These are phyloP conservation scores for Tiphia femorata DNA, from an alignment of 2,888 invertebrate species.

Conservation along the genomic window DNA sequence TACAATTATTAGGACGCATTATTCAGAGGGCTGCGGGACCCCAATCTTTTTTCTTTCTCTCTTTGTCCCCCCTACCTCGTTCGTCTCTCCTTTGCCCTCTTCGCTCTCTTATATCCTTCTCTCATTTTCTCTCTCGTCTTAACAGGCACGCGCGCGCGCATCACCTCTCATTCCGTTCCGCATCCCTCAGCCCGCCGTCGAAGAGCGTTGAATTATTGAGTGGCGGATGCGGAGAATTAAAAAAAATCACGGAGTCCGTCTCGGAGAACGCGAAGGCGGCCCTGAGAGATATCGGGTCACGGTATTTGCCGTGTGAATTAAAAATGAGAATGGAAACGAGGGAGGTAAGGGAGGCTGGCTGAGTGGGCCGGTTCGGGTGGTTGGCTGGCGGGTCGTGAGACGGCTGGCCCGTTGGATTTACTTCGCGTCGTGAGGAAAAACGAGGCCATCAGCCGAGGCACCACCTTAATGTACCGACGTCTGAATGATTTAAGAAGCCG, in stretches of 20 bases:
- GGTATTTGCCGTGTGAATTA: slow-evolving; percentile 66
- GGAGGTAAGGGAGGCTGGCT: too few relatives aligned
- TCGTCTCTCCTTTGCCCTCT: slow-evolving; percentile 3
- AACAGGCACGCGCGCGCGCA: too few relatives aligned
- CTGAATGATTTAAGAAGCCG: slow-evolving; percentile 55
- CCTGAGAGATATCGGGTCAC: slow-evolving; percentile 40
- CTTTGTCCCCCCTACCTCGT: slow-evolving; percentile 8
- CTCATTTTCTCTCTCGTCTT: background rate
- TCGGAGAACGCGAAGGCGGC: slow-evolving; percentile 34
- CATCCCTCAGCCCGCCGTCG: background rate
- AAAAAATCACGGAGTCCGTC: slow-evolving; percentile 56
- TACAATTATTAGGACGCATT: slow-evolving; percentile 63
- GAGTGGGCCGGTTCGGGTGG: too few relatives aligned
- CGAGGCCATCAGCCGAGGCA: slow-evolving; percentile 56
- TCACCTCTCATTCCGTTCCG: slow-evolving; percentile 34
- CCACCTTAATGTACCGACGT: slow-evolving; percentile 54
- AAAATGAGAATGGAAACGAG: slow-evolving; percentile 60
- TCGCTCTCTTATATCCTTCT: background rate
- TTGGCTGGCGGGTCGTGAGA: slow-evolving; percentile 27
- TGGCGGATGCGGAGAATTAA: slow-evolving; percentile 59
- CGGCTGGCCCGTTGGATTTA: slow-evolving; percentile 16
- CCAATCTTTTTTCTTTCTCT: slow-evolving; percentile 35
- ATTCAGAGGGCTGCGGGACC: slow-evolving; percentile 54
- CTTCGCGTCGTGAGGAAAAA: slow-evolving; percentile 47
- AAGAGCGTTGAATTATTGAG: slow-evolving; percentile 63